phyloP scores from a whole-genome alignment of 2,888 invertebrate species.

The Polietes domitor region DNA sequence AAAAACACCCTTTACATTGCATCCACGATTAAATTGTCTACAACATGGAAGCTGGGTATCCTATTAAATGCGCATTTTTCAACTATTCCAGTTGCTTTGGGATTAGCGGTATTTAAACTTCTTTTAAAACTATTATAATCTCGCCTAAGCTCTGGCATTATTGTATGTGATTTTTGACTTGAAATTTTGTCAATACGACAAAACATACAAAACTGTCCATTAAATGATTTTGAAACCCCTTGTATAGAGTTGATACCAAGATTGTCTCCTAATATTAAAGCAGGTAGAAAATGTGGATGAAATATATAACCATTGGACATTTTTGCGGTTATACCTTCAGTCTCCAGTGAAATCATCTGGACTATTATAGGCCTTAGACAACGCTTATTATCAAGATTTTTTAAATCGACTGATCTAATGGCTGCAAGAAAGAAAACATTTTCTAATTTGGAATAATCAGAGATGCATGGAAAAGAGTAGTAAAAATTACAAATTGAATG shows the following conservation, averaged over 20 bases:
- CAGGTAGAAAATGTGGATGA: neutral
- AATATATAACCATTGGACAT: neutral
- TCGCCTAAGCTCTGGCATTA: neutral
- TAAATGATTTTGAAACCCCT: neutral
- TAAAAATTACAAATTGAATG: constrained; percentile 1
- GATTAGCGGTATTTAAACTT: neutral
- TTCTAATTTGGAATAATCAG: neutral
- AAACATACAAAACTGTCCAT: neutral
- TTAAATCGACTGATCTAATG: neutral
- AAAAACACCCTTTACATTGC: too few species aligned
- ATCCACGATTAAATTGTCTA: neutral
- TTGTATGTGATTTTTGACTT: neutral
- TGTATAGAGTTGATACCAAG: neutral
- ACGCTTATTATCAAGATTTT: neutral
- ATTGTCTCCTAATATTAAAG: neutral
- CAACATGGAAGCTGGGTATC: neutral
- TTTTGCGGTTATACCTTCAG: neutral
- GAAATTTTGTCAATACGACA: neutral
- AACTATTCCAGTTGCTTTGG: neutral
- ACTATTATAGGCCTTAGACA: neutral
- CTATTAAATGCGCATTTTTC: neutral
- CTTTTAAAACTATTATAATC: neutral
- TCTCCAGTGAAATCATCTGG: neutral
- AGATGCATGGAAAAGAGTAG: neutral
- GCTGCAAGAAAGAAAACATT: neutral